Base-by-base conservation (phyloP, 2,797 vertebrate genomes). In the Acipenser transmontanus region DNA sequence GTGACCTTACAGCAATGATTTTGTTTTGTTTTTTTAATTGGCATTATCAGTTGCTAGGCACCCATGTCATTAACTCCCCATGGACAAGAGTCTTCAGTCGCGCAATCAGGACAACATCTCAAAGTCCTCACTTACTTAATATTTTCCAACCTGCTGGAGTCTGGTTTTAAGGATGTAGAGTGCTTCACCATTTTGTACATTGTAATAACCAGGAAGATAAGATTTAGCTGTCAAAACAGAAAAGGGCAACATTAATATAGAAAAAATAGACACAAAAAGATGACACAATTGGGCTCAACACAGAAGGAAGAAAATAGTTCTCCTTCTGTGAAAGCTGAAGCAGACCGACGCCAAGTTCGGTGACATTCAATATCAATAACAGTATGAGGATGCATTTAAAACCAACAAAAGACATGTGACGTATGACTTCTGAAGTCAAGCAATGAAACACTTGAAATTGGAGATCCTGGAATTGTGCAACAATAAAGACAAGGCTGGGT, bases 121-220 rank as follows among this genome's bases (percentile, higher is more conserved):
- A 75, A 79, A 84, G 74, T 71, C 75, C 80, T 77, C 82, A 96
- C 97, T 99, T 94, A 99, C 97, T 98, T 99, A 89, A 99, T 98
- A 90, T 98, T 98, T 92, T 98, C 97, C 93, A 99, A 92, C 87
- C 96, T 93, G 90, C 96, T 98, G 77, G 97, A 99, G 87, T 99
- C 97, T 82, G 97, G 97, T 92, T 99, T 99, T 93, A 99, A 89
- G 84, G 96, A 96, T 82, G 96, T 98, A 62, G 97, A 96, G 87
- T 99, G 95, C 85, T 97, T 99, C 93, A 99, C 95, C 97, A 98
- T 99, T 93, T 98, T 99, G 88, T 96, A 98, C 91, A 98, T 91
- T 63, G 96, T 98, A 91, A 99, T 96, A 89, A 97, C 91, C 91
- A 99, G 88, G 89, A 99, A 99, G 91, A 99, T 94, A 87, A 98